Conservation (phyloP, 1,140 invertebrate species). For the Reticulitermes speratus region DNA sequence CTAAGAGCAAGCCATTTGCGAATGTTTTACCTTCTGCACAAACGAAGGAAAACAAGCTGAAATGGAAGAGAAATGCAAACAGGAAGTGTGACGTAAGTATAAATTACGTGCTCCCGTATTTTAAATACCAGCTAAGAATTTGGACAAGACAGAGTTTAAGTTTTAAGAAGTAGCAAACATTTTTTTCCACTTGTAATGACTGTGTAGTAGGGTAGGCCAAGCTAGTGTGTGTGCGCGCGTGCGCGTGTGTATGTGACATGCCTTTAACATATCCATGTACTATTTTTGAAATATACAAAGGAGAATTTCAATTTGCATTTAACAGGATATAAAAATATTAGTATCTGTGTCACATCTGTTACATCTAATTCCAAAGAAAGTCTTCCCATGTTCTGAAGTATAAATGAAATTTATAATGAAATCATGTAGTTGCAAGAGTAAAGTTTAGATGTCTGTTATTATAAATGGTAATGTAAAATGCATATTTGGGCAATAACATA, state of each 20-base stretch:
- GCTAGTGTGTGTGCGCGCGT: not conserved
- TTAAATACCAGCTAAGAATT: too few relatives aligned
- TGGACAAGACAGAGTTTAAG: conserved; percentile 6
- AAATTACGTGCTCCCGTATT: too few relatives aligned
- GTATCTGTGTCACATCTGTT: not conserved
- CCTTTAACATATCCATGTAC: too few relatives aligned
- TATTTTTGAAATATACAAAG: too few relatives aligned
- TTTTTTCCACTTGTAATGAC: not conserved
- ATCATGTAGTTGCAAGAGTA: too few relatives aligned
- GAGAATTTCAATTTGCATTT: too few relatives aligned
- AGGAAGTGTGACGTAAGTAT: conserved; percentile 79
- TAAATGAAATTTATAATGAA: too few relatives aligned
- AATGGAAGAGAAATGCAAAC: conserved; percentile 92
- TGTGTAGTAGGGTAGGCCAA: not conserved
- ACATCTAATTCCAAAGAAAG: not conserved
- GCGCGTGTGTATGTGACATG: not conserved
- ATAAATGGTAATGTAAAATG: too few relatives aligned
- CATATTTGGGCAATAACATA: too few relatives aligned
- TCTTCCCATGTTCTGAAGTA: too few relatives aligned
- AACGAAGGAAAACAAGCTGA: conserved; percentile 86
- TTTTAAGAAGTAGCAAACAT: not conserved
- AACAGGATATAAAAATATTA: too few relatives aligned
- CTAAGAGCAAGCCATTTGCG: conserved; percentile 70
- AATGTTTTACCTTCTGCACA: conserved; percentile 73
- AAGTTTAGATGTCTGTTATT: too few relatives aligned